These are phyloP conservation scores for Cyclopterus lumpus DNA, from an alignment of 2,797 vertebrate genomes.

Conservation along the genomic window DNA sequence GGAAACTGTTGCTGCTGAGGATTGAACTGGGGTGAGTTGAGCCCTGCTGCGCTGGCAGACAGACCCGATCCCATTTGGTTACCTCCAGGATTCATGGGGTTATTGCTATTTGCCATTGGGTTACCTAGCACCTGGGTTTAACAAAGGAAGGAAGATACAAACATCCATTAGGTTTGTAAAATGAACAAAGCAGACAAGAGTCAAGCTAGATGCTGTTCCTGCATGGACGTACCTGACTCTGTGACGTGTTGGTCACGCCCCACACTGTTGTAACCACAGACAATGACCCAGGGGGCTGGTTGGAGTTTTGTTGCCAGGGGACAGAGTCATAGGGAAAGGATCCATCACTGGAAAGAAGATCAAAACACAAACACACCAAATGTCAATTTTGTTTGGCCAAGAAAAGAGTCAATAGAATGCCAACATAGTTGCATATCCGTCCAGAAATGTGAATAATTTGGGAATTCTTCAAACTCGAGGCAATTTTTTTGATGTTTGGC, in stretches of 20 bases:
- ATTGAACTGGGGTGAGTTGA: constrained; percentile 95
- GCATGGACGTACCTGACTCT: constrained; percentile 92
- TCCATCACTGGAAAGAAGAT: constrained; percentile 91
- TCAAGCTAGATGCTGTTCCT: constrained; percentile 5
- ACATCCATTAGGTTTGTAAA: constrained; percentile 16
- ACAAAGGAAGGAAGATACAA: constrained; percentile 7
- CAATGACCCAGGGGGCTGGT: constrained; percentile 96
- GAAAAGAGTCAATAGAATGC: constrained; percentile 26
- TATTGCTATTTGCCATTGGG: constrained; percentile 97
- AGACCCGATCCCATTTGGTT: constrained; percentile 96
- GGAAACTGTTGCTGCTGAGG: constrained; percentile 97
- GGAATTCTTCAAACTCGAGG: constrained; percentile 46
- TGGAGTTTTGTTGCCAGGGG: constrained; percentile 98
- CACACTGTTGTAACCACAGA: constrained; percentile 99
- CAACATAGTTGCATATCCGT: constrained; percentile 14
- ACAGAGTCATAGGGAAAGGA: constrained; percentile 98
- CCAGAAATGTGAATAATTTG: constrained; percentile 58
- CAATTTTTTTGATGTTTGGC: constrained; percentile 48
- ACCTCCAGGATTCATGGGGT: constrained; percentile 96
- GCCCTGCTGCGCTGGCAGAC: constrained; percentile 92
- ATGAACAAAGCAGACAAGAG: neutral
- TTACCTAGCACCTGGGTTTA: constrained; percentile 92
- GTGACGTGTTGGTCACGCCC: constrained; percentile 99
- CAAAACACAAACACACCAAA: constrained; percentile 65
- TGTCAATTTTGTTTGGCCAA: constrained; percentile 44